Base-by-base conservation (phyloP, 2,888 invertebrate species). In the Eupeodes luniger region DNA sequence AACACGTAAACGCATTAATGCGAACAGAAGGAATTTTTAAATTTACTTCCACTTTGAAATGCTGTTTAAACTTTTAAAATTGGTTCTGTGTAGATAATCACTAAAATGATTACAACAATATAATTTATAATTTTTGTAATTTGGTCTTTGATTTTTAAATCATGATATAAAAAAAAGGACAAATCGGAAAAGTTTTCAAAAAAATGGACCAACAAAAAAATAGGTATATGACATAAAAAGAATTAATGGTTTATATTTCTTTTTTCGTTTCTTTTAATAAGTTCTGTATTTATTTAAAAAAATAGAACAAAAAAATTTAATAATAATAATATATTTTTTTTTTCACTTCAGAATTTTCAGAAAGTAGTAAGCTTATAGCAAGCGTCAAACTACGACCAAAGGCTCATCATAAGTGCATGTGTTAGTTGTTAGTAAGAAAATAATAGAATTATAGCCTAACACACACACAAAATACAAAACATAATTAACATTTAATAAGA, bases 21-120 rank as follows among this genome's bases (percentile, higher is more conserved):
- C 70, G 70, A 70, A 57, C 69, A 55, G 74, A 75, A 86, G 79
- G 82, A 86, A 86, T 86, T 86, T 70, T 86, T 64, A 83, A 83
- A 87, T 82, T 83, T 80, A 77, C 86, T 83, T 83, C 61, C 76
- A 66, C 76, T 82, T 79, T 55, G 47, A 66, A 79, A 76, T 70
- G 80, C 72, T 82, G 69, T 83, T 83, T 87, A 72, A 83, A 80
- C 79, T 87, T 79, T 86, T 80, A 61, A 76, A 83, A 78, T 76
- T 87, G 74, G 64, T 64, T 80, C 72, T 53, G 55, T 64, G 79
- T 82, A 49, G 5, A 7, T 51, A 83, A 87, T 87, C 76, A 80
- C 82, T 57, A 76, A 55, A 66, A 76, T 87, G 70, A 72, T 79
- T 80, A 79, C 16, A 55, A 44, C 40, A 76, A 67, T 36, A 87